Base-by-base conservation (phyloP, 2,888 invertebrate genomes). In the Mythimna albipuncta region DNA sequence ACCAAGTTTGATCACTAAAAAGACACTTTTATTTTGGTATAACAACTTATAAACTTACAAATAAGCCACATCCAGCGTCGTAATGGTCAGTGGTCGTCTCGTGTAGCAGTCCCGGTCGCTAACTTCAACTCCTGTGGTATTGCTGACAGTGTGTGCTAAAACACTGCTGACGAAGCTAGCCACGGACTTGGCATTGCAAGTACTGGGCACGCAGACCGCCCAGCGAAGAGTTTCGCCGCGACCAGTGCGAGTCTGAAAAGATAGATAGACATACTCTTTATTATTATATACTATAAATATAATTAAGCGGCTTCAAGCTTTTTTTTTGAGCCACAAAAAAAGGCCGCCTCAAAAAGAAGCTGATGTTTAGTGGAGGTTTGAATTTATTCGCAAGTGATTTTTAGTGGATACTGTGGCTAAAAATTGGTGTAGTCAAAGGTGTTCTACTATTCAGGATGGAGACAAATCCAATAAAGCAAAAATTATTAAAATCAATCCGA, bases 181-280 rank as follows among this genome's bases (percentile, higher is more conserved):
- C 9, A 97, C 96, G 32, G 97, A 96, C 10, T 92, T 87, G 0
- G 96, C 93, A 57, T 93, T 92, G 86, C 97, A 97, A 0, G 97
- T 93, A 57, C 96, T 96, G 19, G 97, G 97, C 9, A 97, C 93
- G 86, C 97, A 97, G 0, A 97, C 96, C 2, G 97, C 97, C 97
- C 97, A 97, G 75, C 97, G 97, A 0, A 97, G 89, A 0, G 93
- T 92, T 74, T 96, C 96, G 0, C 96, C 95, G 0, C 96, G 93
- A 0, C 96, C 96, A 0, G 94, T 94, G 5, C 96, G 93, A 0
- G 91, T 86, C 96, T 96, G 88, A 2, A 89, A 89, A 85, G 0
- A 52, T 26, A 26, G 26, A 26, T 26, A 26, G 26, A 26, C 26
- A 26, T 26, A 26, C 26, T 26, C 26, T 26, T 26, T 26, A 26